Evolutionary conservation across 2,113 vertebrate species (phyloP).

Genomic region (Oenanthe oenanthe): DNA sequence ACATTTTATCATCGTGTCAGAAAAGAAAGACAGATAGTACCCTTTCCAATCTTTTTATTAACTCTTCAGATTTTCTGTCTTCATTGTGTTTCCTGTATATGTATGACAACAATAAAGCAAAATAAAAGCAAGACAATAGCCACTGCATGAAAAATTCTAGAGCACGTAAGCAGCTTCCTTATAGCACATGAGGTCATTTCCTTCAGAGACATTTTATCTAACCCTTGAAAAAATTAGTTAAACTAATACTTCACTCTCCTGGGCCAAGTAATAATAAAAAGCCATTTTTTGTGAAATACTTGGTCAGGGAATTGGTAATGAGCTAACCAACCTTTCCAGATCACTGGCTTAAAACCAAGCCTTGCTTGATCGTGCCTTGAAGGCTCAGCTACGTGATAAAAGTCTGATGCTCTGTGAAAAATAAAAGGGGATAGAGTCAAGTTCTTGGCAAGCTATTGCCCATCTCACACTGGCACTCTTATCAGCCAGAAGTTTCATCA

Average conservation of each 20-base stretch:
- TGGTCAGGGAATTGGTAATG: conserved; percentile 7
- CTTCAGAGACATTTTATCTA: conserved; percentile 44
- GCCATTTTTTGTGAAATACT: not conserved
- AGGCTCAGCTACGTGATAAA: not conserved
- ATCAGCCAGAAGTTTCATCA: conserved; percentile 15
- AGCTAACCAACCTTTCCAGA: conserved; percentile 14
- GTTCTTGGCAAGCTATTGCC: not conserved
- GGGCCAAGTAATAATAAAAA: conserved; percentile 28
- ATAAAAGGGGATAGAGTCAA: not conserved
- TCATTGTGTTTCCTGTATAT: conserved; percentile 49
- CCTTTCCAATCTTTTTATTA: conserved; percentile 54
- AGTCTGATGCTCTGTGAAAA: not conserved
- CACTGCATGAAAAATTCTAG: conserved; percentile 35
- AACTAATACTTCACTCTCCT: conserved; percentile 9
- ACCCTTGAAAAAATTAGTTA: conserved; percentile 23
- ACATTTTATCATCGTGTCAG: conserved; percentile 65
- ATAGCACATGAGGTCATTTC: conserved; percentile 58
- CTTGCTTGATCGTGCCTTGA: not conserved
- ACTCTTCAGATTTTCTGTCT: conserved; percentile 53
- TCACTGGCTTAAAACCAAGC: conserved; percentile 34
- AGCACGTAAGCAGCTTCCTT: conserved; percentile 60
- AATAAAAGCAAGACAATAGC: conserved; percentile 62
- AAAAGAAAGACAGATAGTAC: conserved; percentile 54
- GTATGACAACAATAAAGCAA: conserved; percentile 30
- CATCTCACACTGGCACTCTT: not conserved